These are phyloP conservation scores for Amphimallon solstitiale DNA, from an alignment of 2,888 invertebrate species.

Conservation along the genomic window DNA sequence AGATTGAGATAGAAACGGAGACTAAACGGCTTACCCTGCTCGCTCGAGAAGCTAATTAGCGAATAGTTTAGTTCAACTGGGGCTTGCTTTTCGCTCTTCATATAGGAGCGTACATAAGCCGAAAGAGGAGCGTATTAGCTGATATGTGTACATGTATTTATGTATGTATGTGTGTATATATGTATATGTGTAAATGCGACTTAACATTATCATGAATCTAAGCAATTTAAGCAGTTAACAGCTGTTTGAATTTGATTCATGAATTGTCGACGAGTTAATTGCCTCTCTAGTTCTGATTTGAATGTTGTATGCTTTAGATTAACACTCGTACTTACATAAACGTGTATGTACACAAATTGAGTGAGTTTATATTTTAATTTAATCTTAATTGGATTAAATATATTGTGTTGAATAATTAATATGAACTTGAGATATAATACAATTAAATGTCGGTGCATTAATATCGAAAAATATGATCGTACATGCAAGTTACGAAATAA, in stretches of 20 bases:
- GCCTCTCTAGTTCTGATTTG: too few relatives aligned
- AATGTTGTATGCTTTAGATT: too few relatives aligned
- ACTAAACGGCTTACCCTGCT: constrained; percentile 13
- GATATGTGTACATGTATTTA: not conserved
- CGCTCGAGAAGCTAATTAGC: constrained; percentile 27
- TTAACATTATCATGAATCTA: constrained; percentile 20
- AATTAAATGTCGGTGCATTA: too few relatives aligned
- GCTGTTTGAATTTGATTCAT: constrained; percentile 30
- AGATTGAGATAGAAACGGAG: constrained; percentile 23
- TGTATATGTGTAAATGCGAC: not conserved
- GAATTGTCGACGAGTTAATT: constrained; percentile 20
- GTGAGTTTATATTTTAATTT: too few relatives aligned
- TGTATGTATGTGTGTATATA: not conserved
- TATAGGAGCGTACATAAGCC: not conserved
- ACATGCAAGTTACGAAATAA: too few relatives aligned
- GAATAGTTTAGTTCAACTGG: constrained; percentile 20
- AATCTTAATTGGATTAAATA: too few relatives aligned
- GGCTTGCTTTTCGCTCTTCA: not conserved
- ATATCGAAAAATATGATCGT: too few relatives aligned
- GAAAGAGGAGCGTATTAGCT: not conserved
- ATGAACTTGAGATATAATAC: too few relatives aligned
- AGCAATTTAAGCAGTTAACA: constrained; percentile 26
- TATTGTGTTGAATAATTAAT: too few relatives aligned
- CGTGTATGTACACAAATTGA: too few relatives aligned
- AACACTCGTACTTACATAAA: too few relatives aligned